Evolutionary conservation across 2,797 vertebrate genomes (phyloP).

Genomic region (Melanotaenia maccullochi): DNA sequence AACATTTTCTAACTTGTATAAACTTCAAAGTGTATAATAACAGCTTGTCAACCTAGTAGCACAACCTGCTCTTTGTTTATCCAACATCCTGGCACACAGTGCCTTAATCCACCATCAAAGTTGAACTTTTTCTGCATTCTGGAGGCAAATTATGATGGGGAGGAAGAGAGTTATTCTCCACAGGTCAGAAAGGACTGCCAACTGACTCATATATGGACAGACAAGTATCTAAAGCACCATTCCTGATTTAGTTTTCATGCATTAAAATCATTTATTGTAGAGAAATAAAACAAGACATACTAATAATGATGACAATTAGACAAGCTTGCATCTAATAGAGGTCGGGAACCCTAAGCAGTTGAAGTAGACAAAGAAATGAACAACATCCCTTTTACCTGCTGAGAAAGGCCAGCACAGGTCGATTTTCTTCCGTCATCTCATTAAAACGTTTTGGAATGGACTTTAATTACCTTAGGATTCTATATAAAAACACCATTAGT

Average conservation of each 20-base stretch:
- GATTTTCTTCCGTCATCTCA: no score
- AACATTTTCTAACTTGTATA: not conserved
- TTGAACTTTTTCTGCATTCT: not conserved
- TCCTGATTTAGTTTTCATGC: not conserved
- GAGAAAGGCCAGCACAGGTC: no score
- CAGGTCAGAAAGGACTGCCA: not conserved
- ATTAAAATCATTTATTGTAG: not conserved
- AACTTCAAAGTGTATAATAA: no score
- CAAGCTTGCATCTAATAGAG: no score
- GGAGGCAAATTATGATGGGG: not conserved
- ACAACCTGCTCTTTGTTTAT: not conserved
- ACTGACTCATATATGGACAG: not conserved
- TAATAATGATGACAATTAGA: not conserved
- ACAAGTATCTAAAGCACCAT: not conserved
- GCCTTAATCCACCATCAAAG: not conserved
- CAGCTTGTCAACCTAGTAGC: not conserved
- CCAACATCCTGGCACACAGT: not conserved
- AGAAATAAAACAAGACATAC: not conserved
- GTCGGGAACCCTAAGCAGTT: no score
- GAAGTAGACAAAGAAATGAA: no score
- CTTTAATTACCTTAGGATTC: no score
- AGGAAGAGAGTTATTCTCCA: not conserved
- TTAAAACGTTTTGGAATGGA: no score
- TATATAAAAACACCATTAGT: no score
- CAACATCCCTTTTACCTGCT: no score